Evolutionary conservation across 2,113 vertebrate species (phyloP), one percentile per base, ranked within the genome.

Genomic region (Uria aalge): DNA sequence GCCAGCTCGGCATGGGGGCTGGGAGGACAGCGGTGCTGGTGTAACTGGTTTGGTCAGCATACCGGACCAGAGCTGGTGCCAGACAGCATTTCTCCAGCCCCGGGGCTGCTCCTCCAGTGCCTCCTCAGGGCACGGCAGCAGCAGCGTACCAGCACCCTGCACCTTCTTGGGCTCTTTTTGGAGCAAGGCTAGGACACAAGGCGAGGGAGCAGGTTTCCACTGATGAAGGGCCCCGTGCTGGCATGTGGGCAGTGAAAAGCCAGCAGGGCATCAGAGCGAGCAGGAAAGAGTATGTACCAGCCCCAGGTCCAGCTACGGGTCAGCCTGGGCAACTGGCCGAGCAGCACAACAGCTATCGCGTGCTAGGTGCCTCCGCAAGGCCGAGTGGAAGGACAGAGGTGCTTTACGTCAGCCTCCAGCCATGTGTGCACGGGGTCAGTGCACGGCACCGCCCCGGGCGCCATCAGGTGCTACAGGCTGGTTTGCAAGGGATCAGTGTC

Each of bases 21-120:
- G 92, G 62, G 82, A 83, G 79, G 64, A 71, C 63, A 47, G 52
- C 1, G 1, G 36, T 47, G 52, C 96, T 91, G 90, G 92, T 94
- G 92, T 81, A 92, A 96, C 96, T 85, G 95, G 96, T 95, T 94
- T 95, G 85, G 85, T 64, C 83, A 4, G 88, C 86, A 88, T 52
- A 88, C 27, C 69, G 3, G 73, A 22, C 8, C 50, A 3, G 50
- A 59, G 68, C 15, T 0, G 10, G 30, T 81, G 85, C 52, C 68
- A 81, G 63, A 66, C n/a, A 18, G 29, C 26, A 5, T 68, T 36
- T 50, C 27, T 59, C 32, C 21, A 32, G 71, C 77, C 63, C 3
- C 0, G 0, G 38, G 41, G 71, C 79, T 55, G 52, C 75, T 77
- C 80, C 84, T 30, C 11, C 6, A 0, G 43, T 3, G 1, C 47